Percentiles rank a stretch among this genome's conserved stretches.
These are phyloP conservation scores for Caloenas nicobarica DNA, from an alignment of 2,113 vertebrate genomes.

Conservation along the genomic window DNA sequence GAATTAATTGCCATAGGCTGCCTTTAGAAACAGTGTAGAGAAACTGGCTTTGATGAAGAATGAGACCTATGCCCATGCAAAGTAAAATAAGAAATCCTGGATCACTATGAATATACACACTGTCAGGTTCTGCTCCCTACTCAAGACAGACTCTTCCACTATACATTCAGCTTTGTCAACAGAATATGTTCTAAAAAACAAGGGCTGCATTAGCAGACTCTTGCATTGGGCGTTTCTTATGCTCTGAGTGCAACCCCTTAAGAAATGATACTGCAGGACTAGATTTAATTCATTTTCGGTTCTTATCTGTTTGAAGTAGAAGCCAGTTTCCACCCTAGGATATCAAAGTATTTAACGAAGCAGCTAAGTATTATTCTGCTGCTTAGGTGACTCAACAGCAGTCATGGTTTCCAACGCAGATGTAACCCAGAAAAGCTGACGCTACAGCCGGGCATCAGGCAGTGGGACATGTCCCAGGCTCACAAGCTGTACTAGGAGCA, in stretches of 20 bases:
- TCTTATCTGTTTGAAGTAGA: too few species aligned
- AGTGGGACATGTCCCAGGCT: not conserved
- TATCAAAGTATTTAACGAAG: not conserved
- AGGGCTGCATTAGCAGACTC: not conserved
- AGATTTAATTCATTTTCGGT: not conserved
- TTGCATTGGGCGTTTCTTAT: not conserved
- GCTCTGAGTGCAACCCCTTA: not conserved
- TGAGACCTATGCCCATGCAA: not conserved
- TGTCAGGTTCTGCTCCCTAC: not conserved
- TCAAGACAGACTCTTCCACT: not conserved
- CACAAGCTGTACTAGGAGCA: not conserved
- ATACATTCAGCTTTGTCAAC: not conserved
- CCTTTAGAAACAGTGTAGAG: not conserved
- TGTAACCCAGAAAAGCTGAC: not conserved
- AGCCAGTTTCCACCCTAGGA: not conserved
- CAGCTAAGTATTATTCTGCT: not conserved
- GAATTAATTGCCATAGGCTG: not conserved
- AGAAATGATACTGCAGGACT: not conserved
- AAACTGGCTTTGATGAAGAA: fast-evolving
- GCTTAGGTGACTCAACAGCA: not conserved
- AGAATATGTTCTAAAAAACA: fast-evolving
- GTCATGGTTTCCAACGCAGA: not conserved
- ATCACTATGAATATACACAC: not conserved
- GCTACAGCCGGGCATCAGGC: not conserved
- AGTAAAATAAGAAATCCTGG: not conserved